Conservation (phyloP, 2,797 vertebrate genomes). For the Platyrinchus mystaceus region DNA sequence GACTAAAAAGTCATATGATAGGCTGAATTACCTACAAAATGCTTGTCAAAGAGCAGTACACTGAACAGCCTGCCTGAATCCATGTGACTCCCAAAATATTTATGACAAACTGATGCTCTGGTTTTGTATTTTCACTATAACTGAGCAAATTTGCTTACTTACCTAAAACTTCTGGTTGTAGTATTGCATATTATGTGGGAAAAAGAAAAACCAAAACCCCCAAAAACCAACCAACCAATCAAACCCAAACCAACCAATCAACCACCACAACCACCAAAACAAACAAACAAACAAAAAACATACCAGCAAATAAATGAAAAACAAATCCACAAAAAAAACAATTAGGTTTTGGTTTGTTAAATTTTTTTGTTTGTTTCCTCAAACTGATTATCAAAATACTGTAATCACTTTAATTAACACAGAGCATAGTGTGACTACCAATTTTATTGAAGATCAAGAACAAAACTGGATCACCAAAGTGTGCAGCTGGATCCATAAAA, state of each 20-base stretch:
- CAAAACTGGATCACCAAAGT: conserved; percentile 1
- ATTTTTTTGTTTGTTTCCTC: neutral
- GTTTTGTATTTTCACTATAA: neutral
- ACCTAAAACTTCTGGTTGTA: neutral
- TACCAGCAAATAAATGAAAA: neutral
- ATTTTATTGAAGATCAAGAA: conserved; percentile 2
- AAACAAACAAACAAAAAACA: neutral
- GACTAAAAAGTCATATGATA: neutral
- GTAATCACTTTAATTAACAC: neutral
- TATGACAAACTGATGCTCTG: neutral
- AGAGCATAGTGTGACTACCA: neutral
- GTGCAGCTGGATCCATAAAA: conserved; percentile 49
- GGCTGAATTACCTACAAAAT: neutral
- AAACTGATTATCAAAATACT: neutral
- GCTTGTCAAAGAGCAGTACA: neutral
- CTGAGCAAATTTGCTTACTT: neutral
- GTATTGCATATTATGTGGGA: neutral
- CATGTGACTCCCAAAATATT: neutral
- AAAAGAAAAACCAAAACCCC: neutral
- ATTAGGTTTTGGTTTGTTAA: neutral
- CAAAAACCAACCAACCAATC: neutral
- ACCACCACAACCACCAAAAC: no score
- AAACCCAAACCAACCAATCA: neutral
- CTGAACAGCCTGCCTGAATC: neutral
- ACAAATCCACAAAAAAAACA: neutral